Conservation (phyloP, 1,140 invertebrate genomes). For the Dolichoris vasculosae region DNA sequence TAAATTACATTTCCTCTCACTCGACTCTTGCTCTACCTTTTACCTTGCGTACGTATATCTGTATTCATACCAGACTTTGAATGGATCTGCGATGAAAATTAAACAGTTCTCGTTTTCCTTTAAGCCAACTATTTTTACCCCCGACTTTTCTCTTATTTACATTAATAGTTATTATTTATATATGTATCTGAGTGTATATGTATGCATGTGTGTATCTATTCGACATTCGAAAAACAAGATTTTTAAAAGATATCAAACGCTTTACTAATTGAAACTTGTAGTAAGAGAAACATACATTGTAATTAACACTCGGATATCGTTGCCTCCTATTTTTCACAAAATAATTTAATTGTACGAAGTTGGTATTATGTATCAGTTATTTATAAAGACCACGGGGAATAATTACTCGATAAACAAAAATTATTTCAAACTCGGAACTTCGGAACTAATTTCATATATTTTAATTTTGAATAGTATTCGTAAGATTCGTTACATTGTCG, state of each 20-base stretch:
- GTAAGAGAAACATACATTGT: background rate
- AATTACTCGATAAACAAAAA: background rate
- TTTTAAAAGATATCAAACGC: background rate
- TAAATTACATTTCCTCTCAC: slow-evolving; percentile 18
- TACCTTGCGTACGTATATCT: background rate
- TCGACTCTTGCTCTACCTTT: background rate
- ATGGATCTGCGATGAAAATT: slow-evolving; percentile 38
- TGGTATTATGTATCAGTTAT: background rate
- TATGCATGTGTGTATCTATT: background rate
- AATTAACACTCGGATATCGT: background rate
- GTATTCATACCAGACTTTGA: background rate
- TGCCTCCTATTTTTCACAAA: background rate
- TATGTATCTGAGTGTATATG: background rate
- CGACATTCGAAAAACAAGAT: background rate
- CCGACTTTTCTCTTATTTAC: background rate
- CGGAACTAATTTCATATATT: background rate
- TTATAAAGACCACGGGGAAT: background rate
- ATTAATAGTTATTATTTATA: background rate
- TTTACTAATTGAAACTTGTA: background rate
- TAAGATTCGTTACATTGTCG: background rate
- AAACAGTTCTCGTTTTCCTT: slow-evolving; percentile 34
- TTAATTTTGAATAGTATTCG: background rate
- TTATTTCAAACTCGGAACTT: background rate
- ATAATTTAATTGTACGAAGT: background rate
- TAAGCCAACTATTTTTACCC: background rate